phyloP scores from a whole-genome alignment of 2,113 vertebrate species.

The Lamprotornis superbus region DNA sequence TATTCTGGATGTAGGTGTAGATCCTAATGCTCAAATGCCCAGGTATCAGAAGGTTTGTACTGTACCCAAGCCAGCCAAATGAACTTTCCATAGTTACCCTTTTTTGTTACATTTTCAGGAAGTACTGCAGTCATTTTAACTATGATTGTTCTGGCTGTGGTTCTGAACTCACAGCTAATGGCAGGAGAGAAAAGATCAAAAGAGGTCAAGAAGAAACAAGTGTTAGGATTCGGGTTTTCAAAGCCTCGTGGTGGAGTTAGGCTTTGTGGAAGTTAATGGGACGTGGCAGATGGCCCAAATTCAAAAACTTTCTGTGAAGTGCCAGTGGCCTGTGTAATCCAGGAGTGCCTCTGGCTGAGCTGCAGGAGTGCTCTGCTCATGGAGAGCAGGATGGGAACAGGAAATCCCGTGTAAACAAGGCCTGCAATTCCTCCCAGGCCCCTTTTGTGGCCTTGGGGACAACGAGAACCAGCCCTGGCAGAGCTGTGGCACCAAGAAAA shows the following conservation, averaged over 20 bases:
- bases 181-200: background rate
- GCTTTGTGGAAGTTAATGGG: background rate
- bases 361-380: background rate
- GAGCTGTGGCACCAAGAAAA: background rate
- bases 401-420: background rate
- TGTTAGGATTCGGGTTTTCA: background rate
- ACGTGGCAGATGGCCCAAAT: background rate
- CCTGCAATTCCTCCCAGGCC: background rate
- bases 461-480: background rate
- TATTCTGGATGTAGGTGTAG: background rate
- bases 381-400: background rate
- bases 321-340: background rate
- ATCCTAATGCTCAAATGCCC: background rate
- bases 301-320: background rate
- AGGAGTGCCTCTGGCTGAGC: background rate
- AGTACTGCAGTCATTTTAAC: background rate
- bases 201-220: slow-evolving; percentile 14
- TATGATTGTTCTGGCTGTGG: background rate
- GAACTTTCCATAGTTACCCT: background rate
- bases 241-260: background rate
- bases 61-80: background rate
- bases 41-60: background rate
- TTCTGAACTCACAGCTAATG: background rate
- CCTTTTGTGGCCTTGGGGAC: background rate
- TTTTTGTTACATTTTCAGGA: background rate